phyloP scores from a whole-genome alignment of 2,113 vertebrate genomes.

The Diglossa brunneiventris region DNA sequence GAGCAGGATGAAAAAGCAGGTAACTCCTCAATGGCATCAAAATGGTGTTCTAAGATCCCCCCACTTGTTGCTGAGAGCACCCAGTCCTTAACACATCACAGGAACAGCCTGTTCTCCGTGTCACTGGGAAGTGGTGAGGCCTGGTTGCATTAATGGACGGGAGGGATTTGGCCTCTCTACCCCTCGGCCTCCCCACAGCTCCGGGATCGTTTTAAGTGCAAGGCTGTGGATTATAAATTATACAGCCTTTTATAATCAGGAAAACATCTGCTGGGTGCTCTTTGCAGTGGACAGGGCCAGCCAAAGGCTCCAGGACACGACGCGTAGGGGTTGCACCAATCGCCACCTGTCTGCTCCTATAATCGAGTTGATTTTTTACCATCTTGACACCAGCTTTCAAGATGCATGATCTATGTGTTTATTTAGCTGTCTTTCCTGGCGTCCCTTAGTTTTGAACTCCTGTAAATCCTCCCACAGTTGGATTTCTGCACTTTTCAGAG shows the following conservation, averaged over 20 bases:
- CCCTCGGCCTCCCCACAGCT: not conserved
- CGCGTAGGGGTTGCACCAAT: conserved; percentile 67
- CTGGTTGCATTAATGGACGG: not conserved
- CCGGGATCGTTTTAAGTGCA: conserved; percentile 41
- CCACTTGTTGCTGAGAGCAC: not conserved
- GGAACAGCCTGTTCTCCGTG: not conserved
- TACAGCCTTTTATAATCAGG: conserved; percentile 65
- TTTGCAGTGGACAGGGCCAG: conserved; percentile 69
- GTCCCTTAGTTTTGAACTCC: conserved; percentile 68
- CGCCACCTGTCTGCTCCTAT: conserved; percentile 75
- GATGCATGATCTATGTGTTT: conserved; percentile 74
- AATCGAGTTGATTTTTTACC: conserved; percentile 74
- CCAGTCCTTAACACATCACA: not conserved
- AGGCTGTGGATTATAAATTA: conserved; percentile 67
- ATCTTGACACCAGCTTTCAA: conserved; percentile 75
- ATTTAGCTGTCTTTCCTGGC: conserved; percentile 73
- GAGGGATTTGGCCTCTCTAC: conserved; percentile 20
- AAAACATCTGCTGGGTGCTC: conserved; percentile 73
- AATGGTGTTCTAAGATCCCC: not conserved
- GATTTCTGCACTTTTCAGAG: conserved; percentile 71
- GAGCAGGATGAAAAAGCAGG: not conserved
- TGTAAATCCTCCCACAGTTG: conserved; percentile 72
- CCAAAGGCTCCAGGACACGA: conserved; percentile 68
- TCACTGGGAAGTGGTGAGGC: not conserved
- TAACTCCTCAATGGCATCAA: not conserved